A percentile compares a stretch with the other conserved stretches of the same genome.
Evolutionary conservation across 1,140 invertebrate genomes (phyloP).

Genomic region (Drosophila parvula): DNA sequence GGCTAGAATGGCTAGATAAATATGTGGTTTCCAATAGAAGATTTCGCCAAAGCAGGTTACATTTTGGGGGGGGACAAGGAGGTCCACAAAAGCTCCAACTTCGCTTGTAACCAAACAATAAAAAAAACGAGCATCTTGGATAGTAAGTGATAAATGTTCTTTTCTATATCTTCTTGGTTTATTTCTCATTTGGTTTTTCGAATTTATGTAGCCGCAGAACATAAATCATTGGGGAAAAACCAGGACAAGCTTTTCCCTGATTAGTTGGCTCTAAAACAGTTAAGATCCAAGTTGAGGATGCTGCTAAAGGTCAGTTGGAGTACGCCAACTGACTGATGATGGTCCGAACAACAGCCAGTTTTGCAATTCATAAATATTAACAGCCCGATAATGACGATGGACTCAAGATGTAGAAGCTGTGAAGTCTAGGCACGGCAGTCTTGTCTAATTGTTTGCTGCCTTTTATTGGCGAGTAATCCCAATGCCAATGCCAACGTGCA

Average conservation of each 20-base stretch:
- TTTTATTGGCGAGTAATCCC: constrained; percentile 72
- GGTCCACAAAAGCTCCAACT: no score
- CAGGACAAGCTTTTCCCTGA: constrained; percentile 1
- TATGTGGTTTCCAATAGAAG: constrained; percentile 18
- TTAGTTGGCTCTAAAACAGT: constrained; percentile 15
- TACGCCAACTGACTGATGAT: constrained; percentile 29
- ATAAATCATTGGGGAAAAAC: constrained; percentile 6
- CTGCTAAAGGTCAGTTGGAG: constrained; percentile 21
- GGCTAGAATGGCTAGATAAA: constrained; percentile 23
- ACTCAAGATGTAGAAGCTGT: background rate
- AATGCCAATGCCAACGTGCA: constrained; percentile 42
- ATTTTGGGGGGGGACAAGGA: background rate
- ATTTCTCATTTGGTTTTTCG: no score
- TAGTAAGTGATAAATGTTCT: background rate
- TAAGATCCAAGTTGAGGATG: constrained; percentile 28
- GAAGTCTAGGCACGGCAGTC: constrained; percentile 42
- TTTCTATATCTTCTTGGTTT: background rate
- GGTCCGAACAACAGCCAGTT: constrained; percentile 31
- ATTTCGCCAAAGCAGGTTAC: constrained; percentile 23
- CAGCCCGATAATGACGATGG: background rate
- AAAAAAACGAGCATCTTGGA: background rate
- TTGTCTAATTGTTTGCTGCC: constrained; percentile 74
- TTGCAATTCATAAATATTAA: constrained; percentile 61
- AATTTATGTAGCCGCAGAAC: background rate
- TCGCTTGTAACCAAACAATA: background rate